Base-by-base conservation (phyloP, 2,888 invertebrate species). In the Trichogramma evanescens region DNA sequence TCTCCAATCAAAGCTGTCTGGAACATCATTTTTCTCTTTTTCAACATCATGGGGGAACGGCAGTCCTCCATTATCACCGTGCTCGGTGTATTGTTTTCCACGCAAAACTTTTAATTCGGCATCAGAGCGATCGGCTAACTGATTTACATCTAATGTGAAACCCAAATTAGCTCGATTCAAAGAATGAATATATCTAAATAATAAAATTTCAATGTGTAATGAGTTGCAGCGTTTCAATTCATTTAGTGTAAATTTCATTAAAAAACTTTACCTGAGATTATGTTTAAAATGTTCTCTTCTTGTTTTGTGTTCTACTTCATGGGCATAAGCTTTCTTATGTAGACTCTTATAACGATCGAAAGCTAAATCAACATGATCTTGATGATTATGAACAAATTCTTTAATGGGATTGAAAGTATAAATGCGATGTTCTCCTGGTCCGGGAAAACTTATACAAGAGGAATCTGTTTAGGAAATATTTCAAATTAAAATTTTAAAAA, bases 371-470 rank as follows among this genome's bases (percentile, higher is more conserved):
- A 94, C 82, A 70, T 94, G 93, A 0, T 78, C 78, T 26, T 88
- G 87, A 43, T 82, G 81, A 43, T 82, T 82, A 0, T 89, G 86
- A 9, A 96, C 81, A 71, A 91, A 96, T 80, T 97, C 96, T 66
- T 84, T 85, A 89, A 96, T 95, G 0, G 96, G 96, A 80, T 96
- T 96, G 79, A 94, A 93, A 0, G 91, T 89, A 56, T 89, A 89
- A 70, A 85, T 80, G 74, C 91, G 89, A 10, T 82, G 82, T 5
- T 82, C 81, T 0, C 92, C 91, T 2, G 95, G 95, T 0, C 94
- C 95, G 0, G 95, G 95, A 80, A 95, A 96, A 9, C 86, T 83
- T 2, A 83, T 80, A 71, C 92, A 93, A 8, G 84, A 81, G 72
- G 86, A 73, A 60, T 82, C 89, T 89, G 71, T n/a, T 46, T 26